Conservation (phyloP, 2,113 vertebrate species). For the Bufo bufo region DNA sequence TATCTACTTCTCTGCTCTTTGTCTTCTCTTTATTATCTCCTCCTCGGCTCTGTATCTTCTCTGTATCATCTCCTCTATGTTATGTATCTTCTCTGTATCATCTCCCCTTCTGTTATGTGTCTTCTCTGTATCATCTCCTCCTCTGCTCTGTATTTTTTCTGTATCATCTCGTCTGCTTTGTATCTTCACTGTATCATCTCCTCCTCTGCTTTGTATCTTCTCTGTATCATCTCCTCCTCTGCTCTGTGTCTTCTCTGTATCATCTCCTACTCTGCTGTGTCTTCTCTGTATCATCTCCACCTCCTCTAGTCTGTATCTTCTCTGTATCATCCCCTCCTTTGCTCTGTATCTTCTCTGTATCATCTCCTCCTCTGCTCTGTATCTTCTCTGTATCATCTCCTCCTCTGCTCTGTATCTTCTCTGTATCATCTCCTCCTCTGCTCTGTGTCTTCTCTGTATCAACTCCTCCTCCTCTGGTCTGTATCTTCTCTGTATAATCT, state of each 20-base stretch:
- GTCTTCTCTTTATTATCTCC: too few species aligned
- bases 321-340: neutral
- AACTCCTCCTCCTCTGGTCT: too few species aligned
- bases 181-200: neutral
- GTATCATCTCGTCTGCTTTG: too few species aligned
- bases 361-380: too few species aligned
- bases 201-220: neutral
- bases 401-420: too few species aligned
- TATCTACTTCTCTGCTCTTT: too few species aligned
- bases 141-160: too few species aligned
- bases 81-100: neutral
- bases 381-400: neutral
- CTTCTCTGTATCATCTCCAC: neutral
- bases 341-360: neutral
- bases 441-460: too few species aligned
- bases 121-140: too few species aligned
- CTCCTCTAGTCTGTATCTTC: neutral
- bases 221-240: neutral
- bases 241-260: neutral
- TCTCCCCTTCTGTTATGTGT: too few species aligned
- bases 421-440: too few species aligned
- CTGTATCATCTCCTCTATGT: neutral
- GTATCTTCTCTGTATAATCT: too few species aligned
- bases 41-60: neutral
- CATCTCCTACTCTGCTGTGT: neutral